A percentile compares a stretch with the other conserved stretches of the same genome.
Evolutionary conservation across 1,140 invertebrate genomes (phyloP).

Genomic region (Araneus ventricosus): DNA sequence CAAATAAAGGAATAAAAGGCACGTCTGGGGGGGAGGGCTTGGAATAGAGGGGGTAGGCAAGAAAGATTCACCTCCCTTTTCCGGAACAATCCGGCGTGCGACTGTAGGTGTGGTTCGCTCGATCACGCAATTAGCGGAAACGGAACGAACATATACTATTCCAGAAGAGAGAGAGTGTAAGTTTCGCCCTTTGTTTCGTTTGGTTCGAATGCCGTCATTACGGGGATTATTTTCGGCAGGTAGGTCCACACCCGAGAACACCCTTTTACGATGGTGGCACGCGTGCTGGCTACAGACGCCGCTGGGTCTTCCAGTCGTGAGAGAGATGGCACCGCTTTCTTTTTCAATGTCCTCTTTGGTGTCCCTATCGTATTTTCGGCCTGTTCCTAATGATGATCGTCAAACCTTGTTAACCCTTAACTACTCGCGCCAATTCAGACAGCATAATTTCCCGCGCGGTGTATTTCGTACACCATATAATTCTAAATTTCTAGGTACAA

Average conservation of each 20-base stretch:
- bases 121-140: constrained; percentile 72
- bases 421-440: too few species aligned
- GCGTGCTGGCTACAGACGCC: not conserved
- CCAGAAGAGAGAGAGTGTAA: not conserved
- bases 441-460: too few species aligned
- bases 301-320: not conserved
- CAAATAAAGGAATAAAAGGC: constrained; percentile 43
- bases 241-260: constrained; percentile 43
- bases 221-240: constrained; percentile 64
- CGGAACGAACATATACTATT: constrained; percentile 56
- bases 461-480: too few species aligned
- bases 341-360: too few species aligned
- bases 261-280: constrained; percentile 6
- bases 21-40: not conserved
- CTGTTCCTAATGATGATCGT: too few species aligned
- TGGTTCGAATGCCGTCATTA: constrained; percentile 64
- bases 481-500: too few species aligned
- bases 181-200: constrained; percentile 63
- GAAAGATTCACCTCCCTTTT: constrained; percentile 51
- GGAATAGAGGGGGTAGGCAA: not conserved
- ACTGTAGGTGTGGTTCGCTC: constrained; percentile 52
- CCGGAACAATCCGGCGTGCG: constrained; percentile 57
- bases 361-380: too few species aligned
- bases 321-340: not conserved
- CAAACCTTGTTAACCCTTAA: too few species aligned